Conservation (phyloP, 1,140 invertebrate species). For the Acromyrmex charruanus region DNA sequence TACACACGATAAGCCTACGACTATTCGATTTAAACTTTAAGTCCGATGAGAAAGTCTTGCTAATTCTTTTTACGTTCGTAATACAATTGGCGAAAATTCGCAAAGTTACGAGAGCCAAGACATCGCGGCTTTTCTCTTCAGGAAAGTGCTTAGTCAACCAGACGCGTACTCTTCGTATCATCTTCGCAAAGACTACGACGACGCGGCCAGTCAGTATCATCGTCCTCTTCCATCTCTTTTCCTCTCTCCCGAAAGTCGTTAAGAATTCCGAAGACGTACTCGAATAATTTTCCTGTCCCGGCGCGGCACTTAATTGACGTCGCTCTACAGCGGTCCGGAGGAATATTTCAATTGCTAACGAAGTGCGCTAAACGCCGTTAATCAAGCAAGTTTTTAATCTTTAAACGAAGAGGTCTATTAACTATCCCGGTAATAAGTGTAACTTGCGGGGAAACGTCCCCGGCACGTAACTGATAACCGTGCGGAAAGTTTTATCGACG, state of each 20-base stretch:
- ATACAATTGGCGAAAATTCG: conserved; percentile 20
- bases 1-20: not conserved
- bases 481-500: conserved; percentile 34
- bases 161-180: conserved; percentile 37
- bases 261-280: conserved; percentile 54
- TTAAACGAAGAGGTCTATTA: conserved; percentile 50
- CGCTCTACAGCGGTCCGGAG: conserved; percentile 30
- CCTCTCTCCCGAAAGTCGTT: conserved; percentile 4
- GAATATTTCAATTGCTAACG: conserved; percentile 66
- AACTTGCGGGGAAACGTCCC: not conserved
- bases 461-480: conserved; percentile 29
- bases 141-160: conserved; percentile 20
- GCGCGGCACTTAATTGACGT: conserved; percentile 43
- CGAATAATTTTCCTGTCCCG: conserved; percentile 39
- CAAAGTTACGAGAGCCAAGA: not conserved
- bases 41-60: conserved; percentile 4
- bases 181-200: conserved; percentile 1
- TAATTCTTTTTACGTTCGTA: conserved; percentile 15
- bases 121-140: not conserved
- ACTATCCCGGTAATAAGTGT: not conserved
- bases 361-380: conserved; percentile 58
- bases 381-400: conserved; percentile 66
- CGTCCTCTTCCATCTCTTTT: too few species aligned
- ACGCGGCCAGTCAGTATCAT: not conserved
- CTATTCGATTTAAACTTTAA: conserved; percentile 18